phyloP scores from a whole-genome alignment of 2,888 invertebrate genomes.

The Trichogramma evanescens region DNA sequence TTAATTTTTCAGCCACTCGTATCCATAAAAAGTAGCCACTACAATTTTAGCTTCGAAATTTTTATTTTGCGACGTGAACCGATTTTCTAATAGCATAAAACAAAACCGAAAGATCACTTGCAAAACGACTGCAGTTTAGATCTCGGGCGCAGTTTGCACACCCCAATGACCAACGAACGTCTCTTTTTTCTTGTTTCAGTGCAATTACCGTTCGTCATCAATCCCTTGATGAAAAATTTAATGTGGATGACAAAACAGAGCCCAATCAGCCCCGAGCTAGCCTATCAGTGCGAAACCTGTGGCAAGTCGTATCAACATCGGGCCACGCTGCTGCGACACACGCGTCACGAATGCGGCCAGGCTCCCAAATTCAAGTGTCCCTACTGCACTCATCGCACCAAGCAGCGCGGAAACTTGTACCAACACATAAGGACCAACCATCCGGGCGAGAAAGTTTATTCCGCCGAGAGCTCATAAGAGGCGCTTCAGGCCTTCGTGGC shows the following conservation, averaged over 20 bases:
- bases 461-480: constrained; percentile 6
- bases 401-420: constrained; percentile 40
- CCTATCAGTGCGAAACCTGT: constrained; percentile 51
- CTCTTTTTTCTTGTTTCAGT: constrained; percentile 14
- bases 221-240: constrained; percentile 36
- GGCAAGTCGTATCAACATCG: constrained; percentile 54
- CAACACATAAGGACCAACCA: constrained; percentile 42
- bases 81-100: no score
- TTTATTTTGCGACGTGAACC: no score
- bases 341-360: constrained; percentile 39
- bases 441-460: constrained; percentile 37
- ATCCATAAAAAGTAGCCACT: no score
- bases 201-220: constrained; percentile 26
- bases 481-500: no score
- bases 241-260: constrained; percentile 39
- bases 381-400: constrained; percentile 54
- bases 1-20: no score
- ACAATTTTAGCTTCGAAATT: no score
- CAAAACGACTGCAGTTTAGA: no score
- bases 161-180: no score
- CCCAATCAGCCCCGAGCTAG: constrained; percentile 42
- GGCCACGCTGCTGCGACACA: constrained; percentile 47
- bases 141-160: no score
- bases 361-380: constrained; percentile 40
- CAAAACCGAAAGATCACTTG: no score